Percentiles rank a stretch among this genome's conserved stretches.
Evolutionary conservation across 1,140 invertebrate species (phyloP).

Genomic region (Brachystomella parvula): DNA sequence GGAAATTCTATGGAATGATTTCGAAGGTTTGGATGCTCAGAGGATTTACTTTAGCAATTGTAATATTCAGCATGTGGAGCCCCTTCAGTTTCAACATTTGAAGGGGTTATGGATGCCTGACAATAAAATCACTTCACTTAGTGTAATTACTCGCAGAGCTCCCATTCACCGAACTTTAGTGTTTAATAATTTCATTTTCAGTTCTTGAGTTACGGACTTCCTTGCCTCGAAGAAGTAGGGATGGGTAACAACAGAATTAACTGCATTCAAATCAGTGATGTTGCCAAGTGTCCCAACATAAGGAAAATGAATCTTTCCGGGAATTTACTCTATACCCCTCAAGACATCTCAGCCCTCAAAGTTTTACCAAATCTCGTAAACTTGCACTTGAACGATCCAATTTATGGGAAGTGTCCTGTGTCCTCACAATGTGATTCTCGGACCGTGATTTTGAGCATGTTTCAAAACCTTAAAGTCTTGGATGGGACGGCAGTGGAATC

Average conservation of each 20-base stretch:
- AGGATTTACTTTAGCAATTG: constrained; percentile 26
- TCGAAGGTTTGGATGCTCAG: constrained; percentile 21
- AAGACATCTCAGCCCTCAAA: constrained; percentile 24
- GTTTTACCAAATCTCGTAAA: constrained; percentile 11
- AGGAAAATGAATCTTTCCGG: constrained; percentile 25
- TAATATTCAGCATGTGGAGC: constrained; percentile 20
- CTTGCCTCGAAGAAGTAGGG: constrained; percentile 21
- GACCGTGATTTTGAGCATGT: constrained; percentile 19
- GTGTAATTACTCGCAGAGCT: constrained; percentile 6
- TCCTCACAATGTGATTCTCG: constrained; percentile 25
- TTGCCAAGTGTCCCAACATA: constrained; percentile 20
- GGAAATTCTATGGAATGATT: constrained; percentile 21
- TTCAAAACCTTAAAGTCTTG: constrained; percentile 17
- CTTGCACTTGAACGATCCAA: constrained; percentile 22
- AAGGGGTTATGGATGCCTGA: constrained; percentile 24
- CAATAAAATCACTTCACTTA: constrained; percentile 25
- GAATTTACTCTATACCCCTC: constrained; percentile 28
- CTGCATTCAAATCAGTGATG: constrained; percentile 14
- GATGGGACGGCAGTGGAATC: constrained; percentile 21
- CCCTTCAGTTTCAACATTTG: constrained; percentile 24
- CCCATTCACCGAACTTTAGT: background rate
- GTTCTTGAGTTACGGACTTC: constrained; percentile 27
- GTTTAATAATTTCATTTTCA: constrained; percentile 1
- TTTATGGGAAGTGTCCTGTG: constrained; percentile 33
- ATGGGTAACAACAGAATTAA: constrained; percentile 25